Evolutionary conservation across 1,140 invertebrate genomes (phyloP).

Genomic region (Aleiodes sp.): DNA sequence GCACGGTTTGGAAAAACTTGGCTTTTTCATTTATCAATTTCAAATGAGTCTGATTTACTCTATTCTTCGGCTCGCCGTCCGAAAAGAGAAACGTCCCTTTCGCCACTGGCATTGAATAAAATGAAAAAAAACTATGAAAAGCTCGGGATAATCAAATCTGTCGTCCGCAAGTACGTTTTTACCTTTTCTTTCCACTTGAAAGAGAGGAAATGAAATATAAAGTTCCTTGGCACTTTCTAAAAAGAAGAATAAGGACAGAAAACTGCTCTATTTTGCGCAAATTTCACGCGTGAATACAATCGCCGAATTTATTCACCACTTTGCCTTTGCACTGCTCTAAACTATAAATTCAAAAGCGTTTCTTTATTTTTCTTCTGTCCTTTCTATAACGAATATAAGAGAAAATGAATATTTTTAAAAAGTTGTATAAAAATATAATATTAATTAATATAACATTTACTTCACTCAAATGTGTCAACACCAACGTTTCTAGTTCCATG

Average conservation of each 20-base stretch:
- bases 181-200: not conserved
- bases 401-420: too few species aligned
- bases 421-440: too few species aligned
- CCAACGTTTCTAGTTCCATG: too few species aligned
- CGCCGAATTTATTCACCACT: slow-evolving; percentile 16
- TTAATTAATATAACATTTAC: too few species aligned
- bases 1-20: not conserved
- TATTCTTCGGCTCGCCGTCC: not conserved
- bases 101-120: not conserved
- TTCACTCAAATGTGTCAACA: too few species aligned
- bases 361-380: too few species aligned
- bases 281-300: not conserved
- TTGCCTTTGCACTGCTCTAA: slow-evolving; percentile 6
- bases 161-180: not conserved
- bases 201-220: not conserved
- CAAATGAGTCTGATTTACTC: not conserved
- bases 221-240: not conserved
- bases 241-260: not conserved
- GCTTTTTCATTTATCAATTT: not conserved
- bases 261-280: not conserved
- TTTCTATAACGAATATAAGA: too few species aligned
- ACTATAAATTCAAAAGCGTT: too few species aligned
- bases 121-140: too few species aligned
- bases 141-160: not conserved
- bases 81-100: not conserved